Percentiles rank a stretch among this genome's conserved stretches.
These are phyloP conservation scores for Paraplagusia blochii DNA, from an alignment of 2,113 vertebrate genomes.

Conservation along the genomic window DNA sequence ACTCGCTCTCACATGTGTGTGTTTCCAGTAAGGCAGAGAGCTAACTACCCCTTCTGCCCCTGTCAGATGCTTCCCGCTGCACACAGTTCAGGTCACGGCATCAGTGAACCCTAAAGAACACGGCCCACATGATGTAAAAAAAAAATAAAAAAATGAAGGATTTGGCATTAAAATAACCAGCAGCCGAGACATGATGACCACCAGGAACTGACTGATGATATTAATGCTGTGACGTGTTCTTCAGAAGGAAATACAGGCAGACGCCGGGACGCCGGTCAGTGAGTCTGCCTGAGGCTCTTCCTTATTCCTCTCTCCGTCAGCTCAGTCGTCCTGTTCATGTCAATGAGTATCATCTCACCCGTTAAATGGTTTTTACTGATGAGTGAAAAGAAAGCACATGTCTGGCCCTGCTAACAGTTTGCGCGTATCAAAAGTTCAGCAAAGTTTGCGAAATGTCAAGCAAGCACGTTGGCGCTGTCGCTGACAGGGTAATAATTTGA, in stretches of 20 bases:
- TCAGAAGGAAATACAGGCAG: no score
- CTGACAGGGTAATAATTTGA: background rate
- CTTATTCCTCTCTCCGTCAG: background rate
- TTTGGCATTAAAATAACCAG: no score
- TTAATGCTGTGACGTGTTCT: no score
- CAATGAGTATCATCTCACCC: background rate
- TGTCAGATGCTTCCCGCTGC: conserved; percentile 43
- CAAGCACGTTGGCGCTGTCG: background rate
- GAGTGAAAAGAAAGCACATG: background rate
- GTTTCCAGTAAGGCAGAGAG: conserved; percentile 26
- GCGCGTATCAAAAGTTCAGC: background rate
- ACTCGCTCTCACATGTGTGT: conserved; percentile 3
- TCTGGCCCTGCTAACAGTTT: background rate
- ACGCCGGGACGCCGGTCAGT: background rate
- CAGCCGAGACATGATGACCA: no score
- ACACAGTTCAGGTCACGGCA: conserved; percentile 45
- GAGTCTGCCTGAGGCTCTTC: background rate
- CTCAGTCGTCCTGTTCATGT: background rate
- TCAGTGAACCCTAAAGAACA: conserved; percentile 58
- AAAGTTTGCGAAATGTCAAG: conserved; percentile 1
- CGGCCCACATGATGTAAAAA: conserved; percentile 12
- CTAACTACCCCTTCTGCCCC: conserved; percentile 46
- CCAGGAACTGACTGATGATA: no score
- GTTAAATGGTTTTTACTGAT: background rate
- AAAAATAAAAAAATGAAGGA: no score